These are phyloP conservation scores for Carettochelys insculpta DNA, from an alignment of 2,113 vertebrate species.

Conservation along the genomic window DNA sequence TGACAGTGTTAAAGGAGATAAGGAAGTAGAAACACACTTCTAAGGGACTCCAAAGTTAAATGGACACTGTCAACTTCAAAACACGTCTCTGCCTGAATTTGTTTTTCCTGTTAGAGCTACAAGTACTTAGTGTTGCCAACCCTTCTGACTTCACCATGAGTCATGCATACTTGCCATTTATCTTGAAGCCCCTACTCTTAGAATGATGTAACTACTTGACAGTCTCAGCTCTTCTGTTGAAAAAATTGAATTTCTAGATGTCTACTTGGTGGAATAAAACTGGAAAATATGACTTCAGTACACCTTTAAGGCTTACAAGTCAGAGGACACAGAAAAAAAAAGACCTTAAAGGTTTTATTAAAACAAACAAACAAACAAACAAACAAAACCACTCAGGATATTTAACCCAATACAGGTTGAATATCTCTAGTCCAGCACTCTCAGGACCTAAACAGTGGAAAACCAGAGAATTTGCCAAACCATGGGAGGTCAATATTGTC, in stretches of 20 bases:
- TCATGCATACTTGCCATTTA: not conserved
- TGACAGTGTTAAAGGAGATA: not conserved
- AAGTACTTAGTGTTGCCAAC: not conserved
- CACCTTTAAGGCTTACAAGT: not conserved
- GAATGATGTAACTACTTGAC: not conserved
- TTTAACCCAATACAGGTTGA: not conserved
- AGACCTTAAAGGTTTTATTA: not conserved
- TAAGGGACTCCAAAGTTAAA: conserved; percentile 12
- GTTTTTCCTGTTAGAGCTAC: conserved; percentile 1
- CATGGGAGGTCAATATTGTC: too few species aligned
- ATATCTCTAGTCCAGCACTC: too few species aligned
- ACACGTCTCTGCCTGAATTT: not conserved
- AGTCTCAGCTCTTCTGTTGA: not conserved
- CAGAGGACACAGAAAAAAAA: not conserved
- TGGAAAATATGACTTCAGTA: not conserved
- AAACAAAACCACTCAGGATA: too few species aligned
- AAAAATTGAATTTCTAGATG: not conserved
- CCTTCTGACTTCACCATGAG: not conserved
- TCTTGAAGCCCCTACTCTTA: not conserved
- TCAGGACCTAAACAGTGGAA: too few species aligned
- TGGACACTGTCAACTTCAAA: not conserved
- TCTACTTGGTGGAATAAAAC: not conserved
- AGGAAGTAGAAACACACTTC: not conserved
- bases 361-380: too few species aligned
- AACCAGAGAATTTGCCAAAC: too few species aligned